Conservation (phyloP, 2,888 invertebrate species). For the Liodrosophila aerea region DNA sequence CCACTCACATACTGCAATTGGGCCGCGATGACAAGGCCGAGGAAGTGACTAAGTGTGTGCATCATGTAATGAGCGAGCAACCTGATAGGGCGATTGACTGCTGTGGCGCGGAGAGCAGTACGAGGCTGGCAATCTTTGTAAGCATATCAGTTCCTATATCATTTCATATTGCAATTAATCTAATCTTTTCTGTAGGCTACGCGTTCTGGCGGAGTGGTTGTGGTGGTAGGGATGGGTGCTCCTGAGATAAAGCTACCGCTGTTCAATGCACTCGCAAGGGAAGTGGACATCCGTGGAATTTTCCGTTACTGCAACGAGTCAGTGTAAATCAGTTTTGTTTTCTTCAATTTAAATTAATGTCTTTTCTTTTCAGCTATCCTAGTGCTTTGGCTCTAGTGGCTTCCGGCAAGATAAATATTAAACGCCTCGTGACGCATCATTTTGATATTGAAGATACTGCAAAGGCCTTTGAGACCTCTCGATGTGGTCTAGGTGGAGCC, state of each 20-base stretch:
- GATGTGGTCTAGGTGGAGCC: constrained; percentile 87
- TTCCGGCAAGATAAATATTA: constrained; percentile 89
- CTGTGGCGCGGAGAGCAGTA: constrained; percentile 91
- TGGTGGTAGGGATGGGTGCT: constrained; percentile 94
- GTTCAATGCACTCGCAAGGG: constrained; percentile 90
- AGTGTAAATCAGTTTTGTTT: constrained; percentile 83
- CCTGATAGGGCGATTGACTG: constrained; percentile 94
- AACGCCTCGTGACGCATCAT: constrained; percentile 92
- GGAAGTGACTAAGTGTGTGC: constrained; percentile 85
- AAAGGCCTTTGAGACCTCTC: constrained; percentile 92
- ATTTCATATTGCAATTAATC: neutral
- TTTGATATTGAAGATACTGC: constrained; percentile 89
- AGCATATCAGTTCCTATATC: constrained; percentile 54
- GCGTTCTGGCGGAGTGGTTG: constrained; percentile 91
- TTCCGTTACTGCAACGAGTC: constrained; percentile 95
- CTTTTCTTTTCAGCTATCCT: constrained; percentile 87
- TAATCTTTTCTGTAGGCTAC: constrained; percentile 86
- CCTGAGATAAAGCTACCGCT: constrained; percentile 91
- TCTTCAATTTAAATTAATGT: too few relatives aligned
- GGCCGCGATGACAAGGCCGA: constrained; percentile 84
- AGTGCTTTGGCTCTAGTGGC: constrained; percentile 90
- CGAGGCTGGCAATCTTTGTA: constrained; percentile 90
- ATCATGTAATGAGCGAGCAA: constrained; percentile 84
- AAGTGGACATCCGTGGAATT: constrained; percentile 95
- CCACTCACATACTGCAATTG: constrained; percentile 87